Evolutionary conservation across 2,113 vertebrate genomes (phyloP).

Genomic region (Struthio camelus): DNA sequence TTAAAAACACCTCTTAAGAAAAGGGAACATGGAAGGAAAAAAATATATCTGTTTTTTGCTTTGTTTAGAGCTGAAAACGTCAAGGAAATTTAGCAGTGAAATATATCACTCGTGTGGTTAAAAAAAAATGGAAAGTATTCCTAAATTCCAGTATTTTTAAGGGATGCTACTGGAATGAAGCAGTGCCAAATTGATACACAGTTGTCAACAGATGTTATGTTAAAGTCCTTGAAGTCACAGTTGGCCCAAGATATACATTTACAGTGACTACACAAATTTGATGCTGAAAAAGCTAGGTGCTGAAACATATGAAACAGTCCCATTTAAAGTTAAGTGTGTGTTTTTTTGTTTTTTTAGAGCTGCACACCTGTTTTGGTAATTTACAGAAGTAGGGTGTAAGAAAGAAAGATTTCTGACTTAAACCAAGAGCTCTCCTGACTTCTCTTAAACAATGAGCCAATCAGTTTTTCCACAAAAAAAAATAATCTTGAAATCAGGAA

Average conservation of each 20-base stretch:
- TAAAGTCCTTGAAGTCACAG: neutral
- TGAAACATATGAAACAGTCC: neutral
- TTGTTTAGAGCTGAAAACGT: neutral
- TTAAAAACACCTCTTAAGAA: neutral
- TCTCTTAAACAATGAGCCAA: neutral
- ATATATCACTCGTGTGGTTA: neutral
- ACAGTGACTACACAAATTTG: neutral
- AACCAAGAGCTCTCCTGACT: neutral
- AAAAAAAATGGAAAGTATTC: neutral
- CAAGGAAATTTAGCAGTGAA: neutral
- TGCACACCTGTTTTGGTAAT: neutral
- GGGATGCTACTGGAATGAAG: neutral
- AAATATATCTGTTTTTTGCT: neutral
- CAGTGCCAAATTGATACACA: neutral
- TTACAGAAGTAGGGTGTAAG: neutral
- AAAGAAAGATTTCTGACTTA: neutral
- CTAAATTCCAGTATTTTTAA: neutral
- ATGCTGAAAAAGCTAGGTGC: neutral
- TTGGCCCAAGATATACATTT: neutral
- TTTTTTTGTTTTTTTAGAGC: neutral
- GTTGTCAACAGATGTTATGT: neutral
- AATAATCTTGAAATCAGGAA: neutral
- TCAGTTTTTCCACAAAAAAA: neutral
- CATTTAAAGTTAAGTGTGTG: neutral
- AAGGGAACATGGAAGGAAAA: neutral